A percentile compares a stretch with the other conserved stretches of the same genome.
Evolutionary conservation across 2,888 invertebrate species (phyloP).

Genomic region (Cylindroiulus punctatus): DNA sequence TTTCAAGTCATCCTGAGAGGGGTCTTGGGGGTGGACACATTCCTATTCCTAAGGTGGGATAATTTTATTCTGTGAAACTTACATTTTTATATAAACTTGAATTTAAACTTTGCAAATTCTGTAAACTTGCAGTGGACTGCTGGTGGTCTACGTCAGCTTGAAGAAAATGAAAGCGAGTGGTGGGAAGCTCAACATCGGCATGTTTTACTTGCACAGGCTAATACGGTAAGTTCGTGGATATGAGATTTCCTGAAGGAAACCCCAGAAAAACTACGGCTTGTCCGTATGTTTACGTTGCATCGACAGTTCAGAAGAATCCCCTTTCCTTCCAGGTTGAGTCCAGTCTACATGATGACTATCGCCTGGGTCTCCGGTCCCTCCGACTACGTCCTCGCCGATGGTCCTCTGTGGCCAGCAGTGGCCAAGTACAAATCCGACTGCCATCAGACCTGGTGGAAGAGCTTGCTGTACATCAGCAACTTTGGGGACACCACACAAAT

Average conservation of each 20-base stretch:
- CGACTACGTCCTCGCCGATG: slow-evolving; percentile 5
- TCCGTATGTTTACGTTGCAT: too few relatives aligned
- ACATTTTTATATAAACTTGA: too few relatives aligned
- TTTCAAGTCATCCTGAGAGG: slow-evolving; percentile 51
- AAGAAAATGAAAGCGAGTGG: not conserved
- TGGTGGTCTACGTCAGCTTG: slow-evolving; percentile 46
- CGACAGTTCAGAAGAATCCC: too few relatives aligned
- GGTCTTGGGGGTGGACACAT: slow-evolving; percentile 54
- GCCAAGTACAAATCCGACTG: slow-evolving; percentile 45
- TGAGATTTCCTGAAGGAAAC: too few relatives aligned
- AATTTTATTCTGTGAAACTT: not conserved
- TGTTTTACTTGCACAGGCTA: slow-evolving; percentile 35
- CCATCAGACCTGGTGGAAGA: slow-evolving; percentile 50
- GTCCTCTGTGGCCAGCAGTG: slow-evolving; percentile 37
- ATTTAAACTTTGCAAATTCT: not conserved
- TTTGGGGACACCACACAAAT: slow-evolving; percentile 48
- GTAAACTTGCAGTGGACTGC: slow-evolving; percentile 27
- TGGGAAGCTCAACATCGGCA: slow-evolving; percentile 2
- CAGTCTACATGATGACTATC: slow-evolving; percentile 48
- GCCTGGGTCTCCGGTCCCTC: slow-evolving; percentile 50
- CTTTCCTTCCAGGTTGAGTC: not conserved
- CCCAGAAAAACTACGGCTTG: too few relatives aligned
- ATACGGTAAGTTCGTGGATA: not conserved
- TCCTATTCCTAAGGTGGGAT: slow-evolving; percentile 53
- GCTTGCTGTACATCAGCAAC: slow-evolving; percentile 35